Base-by-base conservation (phyloP, 2,113 vertebrate genomes). In the Odocoileus hemionus region DNA sequence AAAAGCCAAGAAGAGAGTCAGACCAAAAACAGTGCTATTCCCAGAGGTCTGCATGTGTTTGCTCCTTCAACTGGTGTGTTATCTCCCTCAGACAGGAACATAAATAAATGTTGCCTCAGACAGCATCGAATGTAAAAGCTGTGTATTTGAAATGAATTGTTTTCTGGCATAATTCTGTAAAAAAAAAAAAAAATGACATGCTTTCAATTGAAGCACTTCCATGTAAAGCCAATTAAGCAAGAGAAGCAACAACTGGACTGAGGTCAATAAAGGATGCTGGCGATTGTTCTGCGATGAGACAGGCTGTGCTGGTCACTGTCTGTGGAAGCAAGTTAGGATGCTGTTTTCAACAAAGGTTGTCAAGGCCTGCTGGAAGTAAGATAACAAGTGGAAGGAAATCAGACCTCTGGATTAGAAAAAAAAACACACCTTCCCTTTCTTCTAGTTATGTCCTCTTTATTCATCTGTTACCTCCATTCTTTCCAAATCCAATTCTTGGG, bases 61-160 rank as follows among this genome's bases (percentile, higher is more conserved):
- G 23, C 25, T 98, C 98, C 97, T 96, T 95, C 97, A 98, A 88
- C 95, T 95, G 94, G 90, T 76, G 88, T 60, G 88, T 97, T 97
- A 97, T 98, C 98, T 97, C 79, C 13, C 36, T 97, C 87, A 91
- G 30, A 97, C 94, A 98, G 98, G 96, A 98, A 96, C 92, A 96
- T 58, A 98, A 98, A 98, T 93, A 98, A 91, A 84, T 97, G 96
- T 95, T 98, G 93, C 98, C 70, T 98, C 98, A 96, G 52, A 98
- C 86, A 57, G 21, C 97, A 97, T 94, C 26, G 84, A 97, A 97
- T 60, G 85, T 28, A 97, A 98, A 98, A 94, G 86, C n/a, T 57
- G 8, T 86, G 70, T 80, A 52, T 94, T 97, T 97, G 16, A 89
- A 97, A 55, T 87, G 97, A 97, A 97, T 98, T 94, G 83, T 7